phyloP scores from a whole-genome alignment of 2,888 invertebrate genomes.

The Autographa pulchrina region DNA sequence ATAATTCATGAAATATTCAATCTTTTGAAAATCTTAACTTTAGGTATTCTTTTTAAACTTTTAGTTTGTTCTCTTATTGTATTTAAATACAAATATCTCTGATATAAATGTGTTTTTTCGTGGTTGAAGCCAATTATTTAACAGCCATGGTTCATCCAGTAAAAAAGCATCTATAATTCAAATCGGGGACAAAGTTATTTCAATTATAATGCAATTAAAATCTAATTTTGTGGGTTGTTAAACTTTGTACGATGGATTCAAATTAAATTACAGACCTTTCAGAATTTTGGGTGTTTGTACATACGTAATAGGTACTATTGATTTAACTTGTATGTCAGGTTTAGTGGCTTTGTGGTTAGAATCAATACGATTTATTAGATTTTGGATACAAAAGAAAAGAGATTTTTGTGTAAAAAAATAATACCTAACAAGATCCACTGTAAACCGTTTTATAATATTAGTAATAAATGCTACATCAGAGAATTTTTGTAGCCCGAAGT shows the following conservation, averaged over 20 bases:
- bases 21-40: too few species aligned
- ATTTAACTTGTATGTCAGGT: neutral
- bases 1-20: too few species aligned
- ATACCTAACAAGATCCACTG: too few species aligned
- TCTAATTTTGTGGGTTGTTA: slow-evolving; percentile 69
- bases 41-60: too few species aligned
- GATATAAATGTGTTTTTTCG: too few species aligned
- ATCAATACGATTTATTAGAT: neutral
- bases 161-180: slow-evolving; percentile 34
- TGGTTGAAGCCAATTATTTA: slow-evolving; percentile 7
- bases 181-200: slow-evolving; percentile 70
- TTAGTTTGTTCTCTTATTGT: too few species aligned
- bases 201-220: slow-evolving; percentile 75
- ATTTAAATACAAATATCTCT: too few species aligned
- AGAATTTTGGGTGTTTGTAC: slow-evolving; percentile 37
- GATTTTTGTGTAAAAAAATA: too few species aligned
- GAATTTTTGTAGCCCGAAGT: too few species aligned
- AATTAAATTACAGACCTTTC: slow-evolving; percentile 65
- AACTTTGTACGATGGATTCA: slow-evolving; percentile 62
- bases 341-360: neutral
- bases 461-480: too few species aligned
- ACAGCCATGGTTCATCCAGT: slow-evolving; percentile 47
- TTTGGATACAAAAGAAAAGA: too few species aligned
- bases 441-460: too few species aligned
- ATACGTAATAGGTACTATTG: slow-evolving; percentile 16